Evolutionary conservation across 2,797 vertebrate genomes (phyloP).

Genomic region (Antennarius maculatus): DNA sequence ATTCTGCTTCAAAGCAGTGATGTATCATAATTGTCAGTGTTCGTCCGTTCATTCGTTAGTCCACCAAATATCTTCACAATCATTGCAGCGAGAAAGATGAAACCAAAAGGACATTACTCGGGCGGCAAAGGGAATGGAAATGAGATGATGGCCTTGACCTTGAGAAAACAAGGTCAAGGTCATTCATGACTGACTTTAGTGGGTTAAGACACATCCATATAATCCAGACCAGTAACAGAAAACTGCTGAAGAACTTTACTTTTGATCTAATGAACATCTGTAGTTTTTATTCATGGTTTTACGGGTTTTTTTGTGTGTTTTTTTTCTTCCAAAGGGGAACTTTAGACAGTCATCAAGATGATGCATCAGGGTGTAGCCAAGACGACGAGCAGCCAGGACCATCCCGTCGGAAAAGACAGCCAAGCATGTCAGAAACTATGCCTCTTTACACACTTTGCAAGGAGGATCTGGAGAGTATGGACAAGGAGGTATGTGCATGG

Average conservation of each 20-base stretch:
- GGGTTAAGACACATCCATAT: too few relatives aligned
- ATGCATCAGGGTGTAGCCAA: constrained; percentile 62
- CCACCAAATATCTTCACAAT: too few relatives aligned
- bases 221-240: too few relatives aligned
- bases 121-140: too few relatives aligned
- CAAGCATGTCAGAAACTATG: constrained; percentile 96
- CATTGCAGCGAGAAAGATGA: too few relatives aligned
- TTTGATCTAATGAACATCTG: not conserved
- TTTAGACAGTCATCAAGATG: constrained; percentile 79
- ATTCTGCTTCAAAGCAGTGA: too few relatives aligned
- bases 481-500: constrained; percentile 89
- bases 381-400: constrained; percentile 89
- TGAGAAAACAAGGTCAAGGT: too few relatives aligned
- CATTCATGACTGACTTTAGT: not conserved
- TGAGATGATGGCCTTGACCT: too few relatives aligned
- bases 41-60: too few relatives aligned
- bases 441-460: constrained; percentile 96
- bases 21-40: too few relatives aligned
- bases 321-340: constrained; percentile 80
- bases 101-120: too few relatives aligned
- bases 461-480: constrained; percentile 99
- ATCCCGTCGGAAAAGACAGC: constrained; percentile 90
- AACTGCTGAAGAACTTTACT: too few relatives aligned
- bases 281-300: not conserved
- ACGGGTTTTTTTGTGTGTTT: not conserved